These are phyloP conservation scores for Megaceryle alcyon DNA, from an alignment of 2,797 vertebrate genomes.

Conservation along the genomic window DNA sequence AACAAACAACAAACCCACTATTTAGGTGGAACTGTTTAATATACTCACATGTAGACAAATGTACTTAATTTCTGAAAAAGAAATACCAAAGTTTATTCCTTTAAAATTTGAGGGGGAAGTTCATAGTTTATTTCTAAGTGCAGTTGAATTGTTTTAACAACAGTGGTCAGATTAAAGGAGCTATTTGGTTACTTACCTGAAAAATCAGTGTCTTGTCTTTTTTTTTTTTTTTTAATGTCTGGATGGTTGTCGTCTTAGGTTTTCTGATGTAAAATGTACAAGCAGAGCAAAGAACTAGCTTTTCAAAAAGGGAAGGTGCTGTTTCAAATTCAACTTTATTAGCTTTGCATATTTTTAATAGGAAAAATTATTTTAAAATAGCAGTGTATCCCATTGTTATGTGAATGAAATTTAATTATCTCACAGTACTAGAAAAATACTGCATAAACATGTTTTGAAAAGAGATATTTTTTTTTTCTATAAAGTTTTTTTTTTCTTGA, in stretches of 20 bases:
- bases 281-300: not conserved
- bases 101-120: not conserved
- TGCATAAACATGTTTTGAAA: not conserved
- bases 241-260: not conserved
- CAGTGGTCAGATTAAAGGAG: not conserved
- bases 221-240: not conserved
- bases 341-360: not conserved
- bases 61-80: not conserved
- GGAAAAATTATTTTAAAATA: not conserved
- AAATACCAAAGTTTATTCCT: not conserved
- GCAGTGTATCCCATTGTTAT: rapidly evolving
- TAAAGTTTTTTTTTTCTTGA: not conserved
- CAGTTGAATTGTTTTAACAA: not conserved
- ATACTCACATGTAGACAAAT: not conserved
- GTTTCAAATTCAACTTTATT: not conserved
- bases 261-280: not conserved
- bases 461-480: not conserved
- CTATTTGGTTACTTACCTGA: not conserved
- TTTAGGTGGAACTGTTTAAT: not conserved
- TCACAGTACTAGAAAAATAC: not conserved
- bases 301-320: not conserved
- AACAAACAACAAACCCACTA: not conserved
- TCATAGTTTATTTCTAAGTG: not conserved
- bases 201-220: not conserved
- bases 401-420: not conserved